These are phyloP conservation scores for Ianthella basta DNA, from an alignment of 37 sponge, comb jelly and placozoan species.

Conservation along the genomic window DNA sequence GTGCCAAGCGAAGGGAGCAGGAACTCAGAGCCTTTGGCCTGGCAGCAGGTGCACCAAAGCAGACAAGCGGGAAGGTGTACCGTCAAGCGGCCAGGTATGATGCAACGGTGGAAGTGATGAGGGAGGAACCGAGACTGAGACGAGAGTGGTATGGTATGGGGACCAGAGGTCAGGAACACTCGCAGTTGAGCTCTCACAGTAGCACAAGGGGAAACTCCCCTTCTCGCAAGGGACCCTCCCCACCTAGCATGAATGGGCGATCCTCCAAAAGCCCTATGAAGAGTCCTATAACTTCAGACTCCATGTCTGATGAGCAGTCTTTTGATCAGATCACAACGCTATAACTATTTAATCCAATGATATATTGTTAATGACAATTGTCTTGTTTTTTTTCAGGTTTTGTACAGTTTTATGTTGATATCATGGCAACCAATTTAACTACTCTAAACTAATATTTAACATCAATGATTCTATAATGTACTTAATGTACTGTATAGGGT, in stretches of 20 bases:
- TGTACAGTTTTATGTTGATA: neutral
- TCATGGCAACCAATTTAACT: neutral
- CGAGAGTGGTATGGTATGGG: no score
- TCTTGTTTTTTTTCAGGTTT: no score
- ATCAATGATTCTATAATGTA: no score
- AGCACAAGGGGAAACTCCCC: no score
- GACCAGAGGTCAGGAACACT: no score
- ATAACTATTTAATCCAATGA: neutral
- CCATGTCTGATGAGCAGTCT: conserved; percentile 3
- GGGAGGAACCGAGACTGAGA: neutral
- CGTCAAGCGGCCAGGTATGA: conserved; percentile 5
- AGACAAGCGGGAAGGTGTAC: neutral
- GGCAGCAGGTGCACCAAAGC: no score
- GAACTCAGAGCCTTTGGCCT: neutral
- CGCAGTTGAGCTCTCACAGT: neutral
- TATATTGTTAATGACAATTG: conserved; percentile 9
- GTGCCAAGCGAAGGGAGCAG: conserved; percentile 6
- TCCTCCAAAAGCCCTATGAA: neutral
- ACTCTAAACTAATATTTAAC: no score
- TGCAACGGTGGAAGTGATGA: neutral
- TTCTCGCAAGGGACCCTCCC: neutral
- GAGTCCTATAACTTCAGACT: neutral
- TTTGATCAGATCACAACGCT: conserved; percentile 6
- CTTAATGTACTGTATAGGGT: no score
- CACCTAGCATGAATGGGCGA: neutral